Conservation (phyloP, 1,140 invertebrate genomes). For the Charaxes varanes region DNA sequence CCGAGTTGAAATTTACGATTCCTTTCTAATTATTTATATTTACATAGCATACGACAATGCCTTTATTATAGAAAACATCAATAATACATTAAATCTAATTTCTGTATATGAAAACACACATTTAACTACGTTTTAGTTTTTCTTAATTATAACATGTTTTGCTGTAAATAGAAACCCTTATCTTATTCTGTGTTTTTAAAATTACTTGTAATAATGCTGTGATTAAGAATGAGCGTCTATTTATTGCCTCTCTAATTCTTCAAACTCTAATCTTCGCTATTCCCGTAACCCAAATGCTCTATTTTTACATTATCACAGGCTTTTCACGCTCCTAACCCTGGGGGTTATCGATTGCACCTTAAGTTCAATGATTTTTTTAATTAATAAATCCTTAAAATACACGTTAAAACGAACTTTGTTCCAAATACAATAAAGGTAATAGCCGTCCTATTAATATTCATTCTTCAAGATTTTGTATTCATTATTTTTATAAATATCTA, state of each 20-base stretch:
- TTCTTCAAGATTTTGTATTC: conserved; percentile 6
- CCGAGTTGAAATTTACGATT: conserved; percentile 40
- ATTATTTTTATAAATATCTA: conserved; percentile 6
- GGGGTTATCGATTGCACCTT: conserved; percentile 54
- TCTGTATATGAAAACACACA: conserved; percentile 69
- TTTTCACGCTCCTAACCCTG: conserved; percentile 52
- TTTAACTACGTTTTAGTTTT: conserved; percentile 44
- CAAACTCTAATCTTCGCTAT: conserved; percentile 31
- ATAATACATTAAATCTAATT: conserved; percentile 33
- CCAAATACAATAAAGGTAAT: conserved; percentile 25
- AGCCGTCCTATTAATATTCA: conserved; percentile 7
- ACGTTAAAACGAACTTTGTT: conserved; percentile 48
- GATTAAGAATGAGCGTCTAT: conserved; percentile 43
- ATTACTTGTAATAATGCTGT: conserved; percentile 25
- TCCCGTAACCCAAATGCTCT: conserved; percentile 35
- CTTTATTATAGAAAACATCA: conserved; percentile 54
- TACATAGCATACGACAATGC: conserved; percentile 32
- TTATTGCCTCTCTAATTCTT: conserved; percentile 33
- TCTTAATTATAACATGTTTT: conserved; percentile 37
- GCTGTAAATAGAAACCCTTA: conserved; percentile 40
- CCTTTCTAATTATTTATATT: conserved; percentile 23
- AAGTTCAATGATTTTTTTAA: conserved; percentile 23
- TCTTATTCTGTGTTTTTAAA: conserved; percentile 23
- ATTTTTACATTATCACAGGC: conserved; percentile 66
- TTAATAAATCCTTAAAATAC: conserved; percentile 16